Evolutionary conservation across 2,888 invertebrate species (phyloP), one percentile per base, ranked within the genome.

Genomic region (Cerceris ruficornis): DNA sequence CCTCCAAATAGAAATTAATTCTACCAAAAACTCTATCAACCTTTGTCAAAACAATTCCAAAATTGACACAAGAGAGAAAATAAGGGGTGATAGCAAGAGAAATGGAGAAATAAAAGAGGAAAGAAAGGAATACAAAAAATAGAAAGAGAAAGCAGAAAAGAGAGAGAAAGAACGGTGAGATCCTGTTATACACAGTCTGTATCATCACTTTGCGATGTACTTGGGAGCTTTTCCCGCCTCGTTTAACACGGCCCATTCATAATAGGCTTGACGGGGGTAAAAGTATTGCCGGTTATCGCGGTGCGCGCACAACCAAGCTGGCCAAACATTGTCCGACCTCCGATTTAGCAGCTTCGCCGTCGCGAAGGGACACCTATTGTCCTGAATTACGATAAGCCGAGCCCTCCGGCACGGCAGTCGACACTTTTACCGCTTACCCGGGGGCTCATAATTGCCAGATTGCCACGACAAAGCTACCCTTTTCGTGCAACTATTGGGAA

Each of bases 161-260:
- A 50, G 41, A 39, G 43, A 15, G 49, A 43, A 6, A 65, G 49
- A 13, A 41, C 39, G 28, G 8, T 39, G 54, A 70, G 66, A 75
- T 80, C 81, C 86, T 73, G 82, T 86, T 86, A 86, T 84, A 82
- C 80, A 77, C 84, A 84, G 82, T 77, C 85, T 86, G 84, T 84
- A 82, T 83, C 81, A 86, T 86, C 86, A 82, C 82, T 86, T 86
- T 87, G 87, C 86, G 82, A 87, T 87, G 82, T 86, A 86, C 87
- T 86, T 86, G 87, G 85, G 82, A 87, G 86, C 86, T 86, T 88
- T 88, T 86, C 86, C 85, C 86, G 87, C 85, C 87, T 88, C 88
- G 88, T 88, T 88, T 88, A 87, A 85, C 88, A 83, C 81, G 79
- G 75, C 83, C 82, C 88, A 86, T 87, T 86, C 88, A 85, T 84